These are phyloP conservation scores for Corythornis cristatus DNA, from an alignment of 2,113 vertebrate genomes.

Conservation along the genomic window DNA sequence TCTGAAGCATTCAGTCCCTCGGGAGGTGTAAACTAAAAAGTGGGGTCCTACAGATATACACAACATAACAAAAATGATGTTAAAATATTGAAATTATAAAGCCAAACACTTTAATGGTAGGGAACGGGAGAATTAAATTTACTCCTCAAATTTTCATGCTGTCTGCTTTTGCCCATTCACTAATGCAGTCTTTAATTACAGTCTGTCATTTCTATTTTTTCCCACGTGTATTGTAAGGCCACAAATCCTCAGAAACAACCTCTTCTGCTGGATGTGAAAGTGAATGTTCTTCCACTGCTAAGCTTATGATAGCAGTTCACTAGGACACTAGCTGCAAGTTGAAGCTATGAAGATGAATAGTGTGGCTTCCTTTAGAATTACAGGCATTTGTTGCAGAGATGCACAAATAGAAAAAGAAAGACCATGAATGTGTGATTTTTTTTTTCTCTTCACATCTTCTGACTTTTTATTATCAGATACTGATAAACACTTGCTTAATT, in stretches of 20 bases:
- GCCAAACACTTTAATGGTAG: slow-evolving; percentile 1
- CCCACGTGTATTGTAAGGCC: neutral
- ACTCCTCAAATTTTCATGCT: slow-evolving; percentile 18
- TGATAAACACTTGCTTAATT: neutral
- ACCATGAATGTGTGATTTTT: neutral
- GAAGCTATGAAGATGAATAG: neutral
- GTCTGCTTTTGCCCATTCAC: neutral
- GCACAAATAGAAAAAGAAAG: neutral
- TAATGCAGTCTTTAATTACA: slow-evolving; percentile 32
- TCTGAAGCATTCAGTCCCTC: slow-evolving; percentile 53
- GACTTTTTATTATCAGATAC: neutral
- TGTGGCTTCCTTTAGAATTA: neutral
- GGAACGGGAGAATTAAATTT: slow-evolving; percentile 36
- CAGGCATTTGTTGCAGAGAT: neutral
- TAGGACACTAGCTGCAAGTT: neutral
- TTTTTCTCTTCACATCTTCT: neutral
- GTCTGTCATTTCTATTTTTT: neutral
- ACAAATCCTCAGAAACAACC: neutral
- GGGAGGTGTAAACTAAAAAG: slow-evolving; percentile 65
- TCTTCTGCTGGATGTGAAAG: neutral
- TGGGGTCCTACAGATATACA: slow-evolving; percentile 55
- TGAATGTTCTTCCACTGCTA: neutral
- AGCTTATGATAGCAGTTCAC: neutral
- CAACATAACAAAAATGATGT: slow-evolving; percentile 31
- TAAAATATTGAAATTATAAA: slow-evolving; percentile 62